Conservation (phyloP, 1,140 invertebrate species). For the Bombus sibiricus region DNA sequence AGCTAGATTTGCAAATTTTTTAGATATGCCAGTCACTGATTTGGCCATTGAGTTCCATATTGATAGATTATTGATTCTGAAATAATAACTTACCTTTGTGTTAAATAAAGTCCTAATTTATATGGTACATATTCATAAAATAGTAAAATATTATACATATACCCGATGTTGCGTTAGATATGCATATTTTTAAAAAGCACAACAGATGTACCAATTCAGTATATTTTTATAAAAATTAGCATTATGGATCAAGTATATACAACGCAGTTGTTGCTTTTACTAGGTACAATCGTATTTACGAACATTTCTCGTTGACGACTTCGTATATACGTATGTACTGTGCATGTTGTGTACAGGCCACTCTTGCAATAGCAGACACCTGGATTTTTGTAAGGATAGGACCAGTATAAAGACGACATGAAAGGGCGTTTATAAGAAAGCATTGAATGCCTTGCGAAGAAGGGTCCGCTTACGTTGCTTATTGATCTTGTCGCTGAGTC, state of each 20-base stretch:
- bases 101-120: background rate
- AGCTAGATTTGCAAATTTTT: background rate
- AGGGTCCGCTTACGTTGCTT: constrained; percentile 57
- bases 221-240: background rate
- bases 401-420: constrained; percentile 17
- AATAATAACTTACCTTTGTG: background rate
- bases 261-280: background rate
- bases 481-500: constrained; percentile 62
- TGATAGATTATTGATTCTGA: background rate
- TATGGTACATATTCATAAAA: no score
- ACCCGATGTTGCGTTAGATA: no score
- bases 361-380: constrained; percentile 15
- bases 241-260: background rate
- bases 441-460: constrained; percentile 44
- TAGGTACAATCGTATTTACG: background rate
- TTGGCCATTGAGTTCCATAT: background rate
- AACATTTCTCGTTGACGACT: background rate
- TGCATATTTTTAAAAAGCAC: no score
- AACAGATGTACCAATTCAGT: no score
- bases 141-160: no score
- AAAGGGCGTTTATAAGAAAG: constrained; percentile 36
- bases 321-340: background rate
- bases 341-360: constrained; percentile 18
- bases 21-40: background rate
- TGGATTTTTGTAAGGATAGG: constrained; percentile 36